Percentiles rank a stretch among this genome's conserved stretches.
phyloP scores from a whole-genome alignment of 2,797 vertebrate genomes.

The Cyclopterus lumpus region DNA sequence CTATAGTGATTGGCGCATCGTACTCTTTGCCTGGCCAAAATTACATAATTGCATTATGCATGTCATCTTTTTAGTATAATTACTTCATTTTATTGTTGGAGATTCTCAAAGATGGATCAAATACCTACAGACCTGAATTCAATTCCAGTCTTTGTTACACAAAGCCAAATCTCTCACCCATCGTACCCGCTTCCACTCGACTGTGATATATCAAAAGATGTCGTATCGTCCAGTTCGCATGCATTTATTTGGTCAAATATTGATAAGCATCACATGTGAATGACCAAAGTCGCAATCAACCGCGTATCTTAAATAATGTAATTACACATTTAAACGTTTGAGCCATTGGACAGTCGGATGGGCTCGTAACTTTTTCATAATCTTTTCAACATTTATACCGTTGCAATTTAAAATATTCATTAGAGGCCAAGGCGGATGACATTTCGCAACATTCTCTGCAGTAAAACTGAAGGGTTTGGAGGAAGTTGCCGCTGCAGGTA shows the following conservation, averaged over 20 bases:
- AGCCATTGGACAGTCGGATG: slow-evolving; percentile 10
- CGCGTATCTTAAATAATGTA: slow-evolving; percentile 36
- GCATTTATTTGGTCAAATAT: slow-evolving; percentile 1
- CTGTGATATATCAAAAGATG: slow-evolving; percentile 4
- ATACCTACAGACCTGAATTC: background rate
- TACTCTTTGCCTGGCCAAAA: background rate
- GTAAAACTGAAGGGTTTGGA: slow-evolving; percentile 30
- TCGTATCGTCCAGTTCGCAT: background rate
- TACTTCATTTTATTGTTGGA: background rate
- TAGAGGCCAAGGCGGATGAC: slow-evolving; percentile 29
- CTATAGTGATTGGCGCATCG: background rate
- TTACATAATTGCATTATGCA: no score
- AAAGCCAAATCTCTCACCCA: background rate
- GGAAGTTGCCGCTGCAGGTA: slow-evolving; percentile 42
- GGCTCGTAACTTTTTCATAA: slow-evolving; percentile 43
- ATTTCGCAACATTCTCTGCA: slow-evolving; percentile 35
- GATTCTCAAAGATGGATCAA: background rate
- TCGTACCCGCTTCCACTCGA: background rate
- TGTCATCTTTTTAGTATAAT: no score
- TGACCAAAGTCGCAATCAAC: slow-evolving; percentile 26
- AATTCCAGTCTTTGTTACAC: background rate
- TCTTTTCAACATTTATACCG: slow-evolving; percentile 57
- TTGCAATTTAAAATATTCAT: slow-evolving; percentile 58
- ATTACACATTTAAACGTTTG: slow-evolving; percentile 27
- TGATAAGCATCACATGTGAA: background rate